Evolutionary conservation across 2,113 vertebrate species (phyloP).

Genomic region (Geococcyx californianus): DNA sequence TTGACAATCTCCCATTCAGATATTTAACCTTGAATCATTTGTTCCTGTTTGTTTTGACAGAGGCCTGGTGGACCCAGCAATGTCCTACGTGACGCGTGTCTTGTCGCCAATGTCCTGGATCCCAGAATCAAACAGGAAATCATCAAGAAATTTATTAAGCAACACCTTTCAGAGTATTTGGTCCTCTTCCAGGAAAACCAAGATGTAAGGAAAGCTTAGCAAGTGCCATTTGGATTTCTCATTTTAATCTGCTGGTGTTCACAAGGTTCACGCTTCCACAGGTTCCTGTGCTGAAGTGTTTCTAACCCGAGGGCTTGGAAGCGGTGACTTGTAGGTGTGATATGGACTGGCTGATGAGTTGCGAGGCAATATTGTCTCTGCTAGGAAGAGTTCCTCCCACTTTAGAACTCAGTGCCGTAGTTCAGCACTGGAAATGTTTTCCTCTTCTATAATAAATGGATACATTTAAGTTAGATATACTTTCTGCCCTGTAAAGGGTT

Average conservation of each 20-base stretch:
- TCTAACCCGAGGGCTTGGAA: not conserved
- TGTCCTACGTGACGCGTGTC: conserved; percentile 92
- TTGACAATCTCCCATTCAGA: not conserved
- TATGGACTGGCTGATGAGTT: not conserved
- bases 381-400: not conserved
- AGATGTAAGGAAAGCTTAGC: conserved; percentile 83
- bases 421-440: not conserved
- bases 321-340: not conserved
- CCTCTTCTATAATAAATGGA: not conserved
- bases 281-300: not conserved
- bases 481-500: not conserved
- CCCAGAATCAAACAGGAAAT: conserved; percentile 97
- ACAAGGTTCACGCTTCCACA: not conserved
- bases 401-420: not conserved
- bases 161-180: conserved; percentile 95
- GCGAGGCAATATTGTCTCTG: not conserved
- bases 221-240: conserved; percentile 14
- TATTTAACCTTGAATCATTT: not conserved
- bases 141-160: conserved; percentile 98
- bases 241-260: not conserved
- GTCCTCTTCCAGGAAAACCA: conserved; percentile 99
- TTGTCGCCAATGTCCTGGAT: conserved; percentile 95
- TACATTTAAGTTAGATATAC: not conserved
- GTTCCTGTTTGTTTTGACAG: conserved; percentile 74
- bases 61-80: conserved; percentile 94